Evolutionary conservation across 1,140 invertebrate genomes (phyloP).

Genomic region (Bradynema listronoti): DNA sequence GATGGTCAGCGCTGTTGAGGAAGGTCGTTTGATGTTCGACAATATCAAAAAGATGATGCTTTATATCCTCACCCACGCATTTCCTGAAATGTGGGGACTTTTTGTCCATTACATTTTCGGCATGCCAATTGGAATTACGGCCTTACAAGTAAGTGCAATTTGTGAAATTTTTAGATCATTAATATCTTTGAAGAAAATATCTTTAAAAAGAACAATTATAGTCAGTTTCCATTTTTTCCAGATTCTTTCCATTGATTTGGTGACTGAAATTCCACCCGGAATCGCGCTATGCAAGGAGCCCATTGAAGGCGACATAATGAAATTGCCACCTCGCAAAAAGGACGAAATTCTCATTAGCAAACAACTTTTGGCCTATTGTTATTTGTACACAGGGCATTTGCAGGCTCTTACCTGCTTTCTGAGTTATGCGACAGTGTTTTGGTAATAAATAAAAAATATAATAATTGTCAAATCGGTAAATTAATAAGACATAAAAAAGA

Average conservation of each 20-base stretch:
- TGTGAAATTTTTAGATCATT: neutral
- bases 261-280: constrained; percentile 59
- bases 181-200: constrained; percentile 5
- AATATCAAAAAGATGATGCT: constrained; percentile 60
- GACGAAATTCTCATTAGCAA: constrained; percentile 54
- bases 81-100: constrained; percentile 34
- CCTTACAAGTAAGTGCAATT: constrained; percentile 17
- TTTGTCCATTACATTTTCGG: constrained; percentile 37
- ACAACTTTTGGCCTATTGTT: constrained; percentile 32
- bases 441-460: constrained; percentile 22
- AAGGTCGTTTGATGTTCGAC: constrained; percentile 60
- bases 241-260: constrained; percentile 53
- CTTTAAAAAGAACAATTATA: constrained; percentile 1
- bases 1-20: constrained; percentile 54
- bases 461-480: constrained; percentile 55
- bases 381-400: constrained; percentile 29
- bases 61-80: constrained; percentile 49
- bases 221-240: too few species aligned
- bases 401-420: constrained; percentile 41
- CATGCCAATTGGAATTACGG: constrained; percentile 36
- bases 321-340: constrained; percentile 54
- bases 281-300: constrained; percentile 61
- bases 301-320: constrained; percentile 44
- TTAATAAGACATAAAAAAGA: constrained; percentile 55
- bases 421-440: constrained; percentile 41